Base-by-base conservation (phyloP, 2,888 invertebrate species). In the Elegia similella region DNA sequence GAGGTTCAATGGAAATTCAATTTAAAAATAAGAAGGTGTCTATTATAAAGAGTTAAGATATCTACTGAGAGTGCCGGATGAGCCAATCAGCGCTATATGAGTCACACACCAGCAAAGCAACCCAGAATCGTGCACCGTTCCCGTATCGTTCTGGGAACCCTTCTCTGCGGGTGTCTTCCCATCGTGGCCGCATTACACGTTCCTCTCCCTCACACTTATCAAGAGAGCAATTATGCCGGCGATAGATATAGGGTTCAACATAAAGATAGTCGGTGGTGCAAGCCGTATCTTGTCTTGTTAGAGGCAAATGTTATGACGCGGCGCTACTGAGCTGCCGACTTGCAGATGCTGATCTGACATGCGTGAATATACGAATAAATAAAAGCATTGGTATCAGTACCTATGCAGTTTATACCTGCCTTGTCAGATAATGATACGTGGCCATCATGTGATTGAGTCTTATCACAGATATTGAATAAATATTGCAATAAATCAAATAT, bases 21-120 rank as follows among this genome's bases (percentile, higher is more conserved):
- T 70, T 67, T 66, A 68, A 72, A 71, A 74, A 64, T 63, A 69
- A 68, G 67, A 70, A 10, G 55, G 66, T 66, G 70, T 69, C 70
- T 78, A 78, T 78, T 50, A 80, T 73, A 76, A 76, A 80, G 77
- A 81, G 81, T 85, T 84, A 75, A 81, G 76, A 82, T 73, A 82
- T 83, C 80, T 83, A 68, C 65, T 73, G 75, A 78, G 78, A 78
- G 80, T 78, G 77, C 86, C 86, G 89, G 90, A 90, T 88, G 87
- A 78, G 72, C 82, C 88, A 89, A 89, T 90, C 86, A 86, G 75
- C 76, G 72, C 72, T 65, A 74, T 72, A 76, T 88, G 88, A 88
- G 80, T 88, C 87, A 89, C 76, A 75, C 81, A 70, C 79, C 43
- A 42, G 29, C 53, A 42, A 74, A 67, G 70, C 74, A 68, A 67